Conservation (phyloP, 2,113 vertebrate species). For the Paradisaea rubra region DNA sequence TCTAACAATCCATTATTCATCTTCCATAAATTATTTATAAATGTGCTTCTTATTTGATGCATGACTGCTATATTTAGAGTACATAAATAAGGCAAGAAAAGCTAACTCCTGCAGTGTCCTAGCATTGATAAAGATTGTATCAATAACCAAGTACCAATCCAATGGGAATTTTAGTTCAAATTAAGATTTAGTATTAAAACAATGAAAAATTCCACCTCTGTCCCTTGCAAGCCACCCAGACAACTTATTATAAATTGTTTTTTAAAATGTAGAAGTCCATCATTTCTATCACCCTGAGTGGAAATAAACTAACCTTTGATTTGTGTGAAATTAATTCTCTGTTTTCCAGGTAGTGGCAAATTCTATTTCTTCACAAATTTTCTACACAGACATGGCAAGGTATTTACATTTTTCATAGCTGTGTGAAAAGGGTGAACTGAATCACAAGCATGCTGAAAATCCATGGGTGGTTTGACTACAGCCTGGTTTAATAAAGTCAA, state of each 20-base stretch:
- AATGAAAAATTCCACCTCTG: neutral
- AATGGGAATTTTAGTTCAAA: neutral
- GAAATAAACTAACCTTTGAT: neutral
- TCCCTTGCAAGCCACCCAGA: neutral
- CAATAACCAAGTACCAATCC: neutral
- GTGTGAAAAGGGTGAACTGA: neutral
- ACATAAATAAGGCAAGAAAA: slow-evolving; percentile 24
- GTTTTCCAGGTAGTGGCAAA: neutral
- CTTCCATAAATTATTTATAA: slow-evolving; percentile 47
- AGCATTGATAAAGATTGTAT: neutral
- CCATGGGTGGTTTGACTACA: neutral
- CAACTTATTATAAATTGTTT: neutral
- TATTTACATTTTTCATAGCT: neutral
- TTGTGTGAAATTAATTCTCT: neutral
- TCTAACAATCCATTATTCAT: slow-evolving; percentile 52
- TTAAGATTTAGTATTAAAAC: neutral
- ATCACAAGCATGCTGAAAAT: neutral
- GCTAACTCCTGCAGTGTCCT: neutral
- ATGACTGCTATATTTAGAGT: slow-evolving; percentile 41
- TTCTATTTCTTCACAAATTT: neutral
- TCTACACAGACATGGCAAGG: neutral
- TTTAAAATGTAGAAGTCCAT: neutral
- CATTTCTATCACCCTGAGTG: neutral
- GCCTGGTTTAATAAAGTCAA: neutral
- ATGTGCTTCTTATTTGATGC: slow-evolving; percentile 25